These are phyloP conservation scores for Podotricha telesiphe DNA, from an alignment of 2,888 invertebrate species.

Conservation along the genomic window DNA sequence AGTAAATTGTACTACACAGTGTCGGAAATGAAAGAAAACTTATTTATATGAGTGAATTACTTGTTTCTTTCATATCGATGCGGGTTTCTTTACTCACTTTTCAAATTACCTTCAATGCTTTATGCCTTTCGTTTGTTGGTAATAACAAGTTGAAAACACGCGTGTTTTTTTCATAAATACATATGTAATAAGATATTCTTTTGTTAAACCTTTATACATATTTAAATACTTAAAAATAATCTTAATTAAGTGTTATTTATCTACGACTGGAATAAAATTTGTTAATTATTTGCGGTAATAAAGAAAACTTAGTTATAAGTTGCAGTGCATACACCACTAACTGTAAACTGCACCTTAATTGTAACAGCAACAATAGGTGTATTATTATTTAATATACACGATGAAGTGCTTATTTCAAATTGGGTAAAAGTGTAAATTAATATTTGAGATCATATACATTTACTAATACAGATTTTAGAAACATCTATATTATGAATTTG, in stretches of 20 bases:
- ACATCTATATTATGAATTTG: too few species aligned
- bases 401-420: background rate
- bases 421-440: background rate
- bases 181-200: constrained; percentile 17
- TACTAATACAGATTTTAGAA: too few species aligned
- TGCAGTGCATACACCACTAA: too few species aligned
- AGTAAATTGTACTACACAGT: constrained; percentile 1
- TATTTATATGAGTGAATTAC: constrained; percentile 16
- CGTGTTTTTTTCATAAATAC: background rate
- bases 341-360: too few species aligned
- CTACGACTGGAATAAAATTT: constrained; percentile 4
- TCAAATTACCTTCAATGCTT: background rate
- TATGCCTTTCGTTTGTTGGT: background rate
- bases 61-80: constrained; percentile 9
- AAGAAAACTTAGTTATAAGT: too few species aligned
- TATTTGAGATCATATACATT: constrained; percentile 7
- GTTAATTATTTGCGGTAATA: background rate
- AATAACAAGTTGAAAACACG: background rate
- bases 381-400: too few species aligned
- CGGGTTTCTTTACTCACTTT: background rate
- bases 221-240: background rate
- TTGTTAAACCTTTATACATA: constrained; percentile 2
- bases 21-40: constrained; percentile 9
- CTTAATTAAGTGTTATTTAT: background rate
- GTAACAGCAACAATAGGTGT: too few species aligned